Conservation (phyloP, 2,113 vertebrate genomes). For the Oxyura jamaicensis region DNA sequence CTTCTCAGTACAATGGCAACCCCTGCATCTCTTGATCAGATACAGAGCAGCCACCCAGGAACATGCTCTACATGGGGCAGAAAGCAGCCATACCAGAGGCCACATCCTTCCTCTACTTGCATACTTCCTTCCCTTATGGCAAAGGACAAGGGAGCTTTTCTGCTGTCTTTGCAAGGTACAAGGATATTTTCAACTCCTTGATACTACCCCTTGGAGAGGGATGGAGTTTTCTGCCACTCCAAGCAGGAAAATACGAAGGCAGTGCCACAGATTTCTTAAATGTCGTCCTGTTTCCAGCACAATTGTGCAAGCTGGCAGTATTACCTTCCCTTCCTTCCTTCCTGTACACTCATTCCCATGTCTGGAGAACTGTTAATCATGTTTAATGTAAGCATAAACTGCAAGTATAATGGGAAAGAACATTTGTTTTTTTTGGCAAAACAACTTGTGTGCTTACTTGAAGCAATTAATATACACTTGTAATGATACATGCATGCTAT, state of each 20-base stretch:
- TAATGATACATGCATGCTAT: not conserved
- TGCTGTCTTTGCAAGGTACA: constrained; percentile 1
- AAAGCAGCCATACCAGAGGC: not conserved
- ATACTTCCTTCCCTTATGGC: constrained; percentile 3
- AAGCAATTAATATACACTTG: not conserved
- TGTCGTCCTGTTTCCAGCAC: constrained; percentile 33
- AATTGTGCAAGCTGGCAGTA: constrained; percentile 51
- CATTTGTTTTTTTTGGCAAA: not conserved
- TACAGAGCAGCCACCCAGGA: not conserved
- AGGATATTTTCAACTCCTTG: not conserved
- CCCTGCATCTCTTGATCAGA: not conserved
- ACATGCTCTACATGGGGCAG: not conserved
- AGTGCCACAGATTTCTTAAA: constrained; percentile 38
- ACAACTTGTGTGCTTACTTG: not conserved
- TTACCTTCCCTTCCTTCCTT: constrained; percentile 62
- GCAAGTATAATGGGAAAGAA: constrained; percentile 6
- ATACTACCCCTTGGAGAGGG: not conserved
- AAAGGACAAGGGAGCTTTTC: not conserved
- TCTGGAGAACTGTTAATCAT: constrained; percentile 36
- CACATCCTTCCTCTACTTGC: not conserved
- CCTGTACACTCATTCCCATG: constrained; percentile 40
- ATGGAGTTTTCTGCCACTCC: not conserved
- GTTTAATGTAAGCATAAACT: constrained; percentile 26
- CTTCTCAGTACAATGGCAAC: not conserved
- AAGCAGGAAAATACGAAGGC: not conserved